Evolutionary conservation across 2,888 invertebrate species (phyloP).

Genomic region (Eupeodes luniger): DNA sequence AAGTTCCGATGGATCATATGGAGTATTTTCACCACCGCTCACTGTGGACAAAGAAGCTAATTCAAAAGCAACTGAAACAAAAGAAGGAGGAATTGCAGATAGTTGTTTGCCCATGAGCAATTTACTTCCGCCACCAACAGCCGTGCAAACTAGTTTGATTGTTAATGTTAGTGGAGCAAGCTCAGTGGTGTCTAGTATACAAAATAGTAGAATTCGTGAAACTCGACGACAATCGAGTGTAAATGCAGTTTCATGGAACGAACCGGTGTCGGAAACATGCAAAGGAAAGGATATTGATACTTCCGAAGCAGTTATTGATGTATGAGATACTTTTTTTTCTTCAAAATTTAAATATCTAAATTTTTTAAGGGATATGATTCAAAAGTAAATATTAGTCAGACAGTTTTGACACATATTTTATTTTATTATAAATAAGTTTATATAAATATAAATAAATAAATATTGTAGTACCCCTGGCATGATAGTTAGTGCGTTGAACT

Average conservation of each 20-base stretch:
- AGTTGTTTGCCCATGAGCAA: constrained; percentile 65
- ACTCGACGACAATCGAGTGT: constrained; percentile 83
- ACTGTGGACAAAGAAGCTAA: constrained; percentile 80
- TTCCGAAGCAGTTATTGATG: constrained; percentile 38
- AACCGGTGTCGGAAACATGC: constrained; percentile 82
- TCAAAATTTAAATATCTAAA: constrained; percentile 6
- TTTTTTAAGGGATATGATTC: constrained; percentile 35
- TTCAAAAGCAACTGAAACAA: constrained; percentile 48
- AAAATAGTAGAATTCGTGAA: constrained; percentile 72
- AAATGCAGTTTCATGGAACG: constrained; percentile 84
- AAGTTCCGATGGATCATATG: constrained; percentile 91
- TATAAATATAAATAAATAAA: too few species aligned
- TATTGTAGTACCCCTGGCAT: too few species aligned
- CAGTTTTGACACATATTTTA: too few species aligned
- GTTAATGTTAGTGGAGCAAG: constrained; percentile 78
- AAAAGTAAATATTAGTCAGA: constrained; percentile 1
- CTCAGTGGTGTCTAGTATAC: constrained; percentile 78
- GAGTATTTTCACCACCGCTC: constrained; percentile 93
- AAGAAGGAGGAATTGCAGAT: constrained; percentile 19
- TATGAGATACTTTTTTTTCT: constrained; percentile 44
- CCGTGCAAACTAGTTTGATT: constrained; percentile 75
- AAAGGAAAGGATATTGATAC: constrained; percentile 51
- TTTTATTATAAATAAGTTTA: too few species aligned
- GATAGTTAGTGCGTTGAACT: too few species aligned
- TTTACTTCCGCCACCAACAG: constrained; percentile 78